phyloP scores from a whole-genome alignment of 2,113 vertebrate genomes.

The Falcunculus frontatus region DNA sequence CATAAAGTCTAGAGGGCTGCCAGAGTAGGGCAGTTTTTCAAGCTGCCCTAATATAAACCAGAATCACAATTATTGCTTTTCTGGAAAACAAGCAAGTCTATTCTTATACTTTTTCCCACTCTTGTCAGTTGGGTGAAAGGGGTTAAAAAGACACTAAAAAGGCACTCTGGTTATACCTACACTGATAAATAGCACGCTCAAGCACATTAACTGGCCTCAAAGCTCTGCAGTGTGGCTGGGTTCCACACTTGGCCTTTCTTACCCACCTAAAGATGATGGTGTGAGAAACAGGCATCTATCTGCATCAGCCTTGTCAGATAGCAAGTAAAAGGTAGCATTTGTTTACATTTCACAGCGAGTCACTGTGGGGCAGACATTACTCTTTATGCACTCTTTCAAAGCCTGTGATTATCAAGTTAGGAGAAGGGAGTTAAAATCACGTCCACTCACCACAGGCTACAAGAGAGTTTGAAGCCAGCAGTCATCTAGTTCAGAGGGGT shows the following conservation, averaged over 20 bases:
- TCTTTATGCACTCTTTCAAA: neutral
- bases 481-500: neutral
- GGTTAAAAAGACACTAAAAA: neutral
- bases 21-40: neutral
- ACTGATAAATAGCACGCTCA: fast-evolving
- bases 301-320: neutral
- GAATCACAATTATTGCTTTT: neutral
- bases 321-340: neutral
- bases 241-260: neutral
- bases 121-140: neutral
- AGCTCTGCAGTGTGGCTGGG: neutral
- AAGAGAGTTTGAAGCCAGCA: neutral
- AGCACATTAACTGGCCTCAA: neutral
- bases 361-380: neutral
- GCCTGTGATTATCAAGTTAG: neutral
- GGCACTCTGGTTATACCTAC: neutral
- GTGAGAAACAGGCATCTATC: neutral
- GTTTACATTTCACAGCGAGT: neutral
- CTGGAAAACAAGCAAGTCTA: neutral
- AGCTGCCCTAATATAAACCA: neutral
- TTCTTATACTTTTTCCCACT: neutral
- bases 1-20: neutral
- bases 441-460: neutral
- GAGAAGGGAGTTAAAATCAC: neutral
- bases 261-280: neutral